phyloP scores from a whole-genome alignment of 2,797 vertebrate genomes.

The Myotis vivesi region DNA sequence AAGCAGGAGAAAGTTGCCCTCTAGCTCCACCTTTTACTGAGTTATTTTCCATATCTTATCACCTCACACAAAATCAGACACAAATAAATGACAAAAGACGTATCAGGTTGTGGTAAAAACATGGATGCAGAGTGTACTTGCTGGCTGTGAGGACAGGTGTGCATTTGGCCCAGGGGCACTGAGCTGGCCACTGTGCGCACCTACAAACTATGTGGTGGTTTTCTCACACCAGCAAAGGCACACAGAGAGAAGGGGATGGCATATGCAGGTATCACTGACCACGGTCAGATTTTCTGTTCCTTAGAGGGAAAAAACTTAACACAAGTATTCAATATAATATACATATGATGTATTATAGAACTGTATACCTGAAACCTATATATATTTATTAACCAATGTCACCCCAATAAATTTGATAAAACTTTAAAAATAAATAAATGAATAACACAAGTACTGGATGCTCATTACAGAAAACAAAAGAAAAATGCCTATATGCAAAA shows the following conservation, averaged over 20 bases:
- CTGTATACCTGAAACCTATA: background rate
- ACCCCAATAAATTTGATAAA: background rate
- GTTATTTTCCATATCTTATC: background rate
- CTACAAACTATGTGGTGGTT: background rate
- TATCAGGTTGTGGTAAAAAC: background rate
- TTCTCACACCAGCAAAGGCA: background rate
- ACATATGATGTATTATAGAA: background rate
- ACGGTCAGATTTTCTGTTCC: background rate
- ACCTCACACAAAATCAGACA: background rate
- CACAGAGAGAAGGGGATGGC: background rate
- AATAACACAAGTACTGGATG: background rate
- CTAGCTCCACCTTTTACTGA: background rate
- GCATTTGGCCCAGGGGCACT: rapidly evolving
- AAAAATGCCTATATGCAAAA: background rate
- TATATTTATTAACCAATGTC: background rate
- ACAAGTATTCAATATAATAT: background rate
- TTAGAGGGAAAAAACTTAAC: background rate
- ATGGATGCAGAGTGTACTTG: background rate
- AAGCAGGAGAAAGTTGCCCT: background rate
- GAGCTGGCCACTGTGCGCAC: background rate
- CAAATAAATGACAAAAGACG: background rate
- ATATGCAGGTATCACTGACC: background rate
- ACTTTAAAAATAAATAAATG: background rate
- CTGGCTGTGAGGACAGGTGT: background rate
- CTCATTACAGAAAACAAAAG: background rate